Conservation (phyloP, 2,113 vertebrate genomes). For the Sorex fumeus region DNA sequence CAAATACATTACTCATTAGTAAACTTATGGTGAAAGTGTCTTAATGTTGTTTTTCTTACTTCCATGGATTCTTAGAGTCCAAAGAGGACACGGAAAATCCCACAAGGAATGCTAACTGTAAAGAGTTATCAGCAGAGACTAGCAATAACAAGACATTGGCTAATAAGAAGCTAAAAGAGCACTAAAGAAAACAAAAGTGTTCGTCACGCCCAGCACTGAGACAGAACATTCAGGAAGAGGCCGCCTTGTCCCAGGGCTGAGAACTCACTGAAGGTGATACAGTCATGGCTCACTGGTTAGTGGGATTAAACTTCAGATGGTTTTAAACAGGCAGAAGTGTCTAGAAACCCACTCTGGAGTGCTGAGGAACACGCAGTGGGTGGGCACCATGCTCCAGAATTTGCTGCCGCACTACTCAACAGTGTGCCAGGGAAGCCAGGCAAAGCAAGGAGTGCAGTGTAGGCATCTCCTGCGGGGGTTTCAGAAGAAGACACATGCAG, state of each 20-base stretch:
- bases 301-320: not conserved
- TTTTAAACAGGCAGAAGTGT: not conserved
- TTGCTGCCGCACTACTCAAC: not conserved
- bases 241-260: not conserved
- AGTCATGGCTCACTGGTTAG: not conserved
- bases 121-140: not conserved
- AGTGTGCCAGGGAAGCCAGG: not conserved
- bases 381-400: not conserved
- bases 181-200: not conserved
- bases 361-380: not conserved
- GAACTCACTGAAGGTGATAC: not conserved
- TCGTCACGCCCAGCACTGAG: not conserved
- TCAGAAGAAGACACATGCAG: not conserved
- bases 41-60: not conserved
- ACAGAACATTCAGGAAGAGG: not conserved
- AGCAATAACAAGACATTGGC: not conserved
- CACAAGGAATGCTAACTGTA: not conserved
- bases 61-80: not conserved
- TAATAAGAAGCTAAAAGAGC: not conserved
- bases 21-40: not conserved
- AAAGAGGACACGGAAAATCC: slow-evolving; percentile 37
- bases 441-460: not conserved
- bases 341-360: slow-evolving; percentile 7
- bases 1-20: not conserved
- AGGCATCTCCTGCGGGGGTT: not conserved